phyloP scores from a whole-genome alignment of 2,888 invertebrate species.

The Limnephilus lunatus region DNA sequence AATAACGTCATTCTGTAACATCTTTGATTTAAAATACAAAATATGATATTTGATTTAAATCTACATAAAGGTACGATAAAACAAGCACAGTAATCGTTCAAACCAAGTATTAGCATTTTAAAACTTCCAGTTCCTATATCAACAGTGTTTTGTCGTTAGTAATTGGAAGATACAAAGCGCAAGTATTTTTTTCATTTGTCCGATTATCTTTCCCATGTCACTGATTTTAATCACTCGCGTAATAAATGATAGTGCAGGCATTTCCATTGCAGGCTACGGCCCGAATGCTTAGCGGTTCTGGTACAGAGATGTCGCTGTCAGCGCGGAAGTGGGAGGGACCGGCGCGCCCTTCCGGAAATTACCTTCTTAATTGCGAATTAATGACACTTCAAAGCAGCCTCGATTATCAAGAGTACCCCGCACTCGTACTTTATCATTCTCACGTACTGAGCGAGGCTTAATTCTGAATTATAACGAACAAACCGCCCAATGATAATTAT shows the following conservation, averaged over 20 bases:
- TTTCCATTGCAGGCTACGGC: slow-evolving; percentile 17
- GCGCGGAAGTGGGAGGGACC: slow-evolving; percentile 58
- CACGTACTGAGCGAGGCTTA: slow-evolving; percentile 17
- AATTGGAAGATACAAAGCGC: neutral
- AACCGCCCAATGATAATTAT: neutral
- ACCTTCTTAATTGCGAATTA: slow-evolving; percentile 62
- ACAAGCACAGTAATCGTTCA: neutral
- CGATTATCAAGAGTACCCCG: slow-evolving; percentile 24
- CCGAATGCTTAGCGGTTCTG: slow-evolving; percentile 47
- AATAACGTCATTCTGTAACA: neutral
- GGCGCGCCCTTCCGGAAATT: slow-evolving; percentile 61
- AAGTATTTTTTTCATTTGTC: neutral
- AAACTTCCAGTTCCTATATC: neutral
- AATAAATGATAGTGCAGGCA: slow-evolving; percentile 37
- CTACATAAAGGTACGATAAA: neutral
- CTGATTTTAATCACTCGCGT: slow-evolving; percentile 37
- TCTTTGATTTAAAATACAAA: too few relatives aligned
- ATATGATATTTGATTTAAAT: neutral
- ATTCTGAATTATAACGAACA: slow-evolving; percentile 9
- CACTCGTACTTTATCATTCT: slow-evolving; percentile 27
- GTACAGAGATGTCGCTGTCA: slow-evolving; percentile 45
- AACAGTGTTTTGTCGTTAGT: neutral
- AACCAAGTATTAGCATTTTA: neutral
- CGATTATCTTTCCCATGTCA: neutral
- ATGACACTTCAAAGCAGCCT: slow-evolving; percentile 56